Evolutionary conservation across 2,113 vertebrate genomes (phyloP).

Genomic region (Coptodon bakossiorum): DNA sequence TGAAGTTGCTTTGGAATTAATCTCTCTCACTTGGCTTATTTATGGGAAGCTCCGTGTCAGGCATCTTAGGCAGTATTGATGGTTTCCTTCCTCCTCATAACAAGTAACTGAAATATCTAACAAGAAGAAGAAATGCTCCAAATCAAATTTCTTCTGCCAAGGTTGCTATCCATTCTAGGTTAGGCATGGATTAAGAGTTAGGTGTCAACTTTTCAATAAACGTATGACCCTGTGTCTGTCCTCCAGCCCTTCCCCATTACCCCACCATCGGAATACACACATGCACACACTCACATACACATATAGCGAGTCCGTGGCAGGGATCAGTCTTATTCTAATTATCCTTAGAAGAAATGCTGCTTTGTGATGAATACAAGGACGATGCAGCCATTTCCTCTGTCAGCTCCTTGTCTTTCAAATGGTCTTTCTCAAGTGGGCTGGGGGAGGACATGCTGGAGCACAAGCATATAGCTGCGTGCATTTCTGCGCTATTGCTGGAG

Average conservation of each 20-base stretch:
- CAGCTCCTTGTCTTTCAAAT: constrained; percentile 55
- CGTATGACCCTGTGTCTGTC: not conserved
- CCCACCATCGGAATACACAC: not conserved
- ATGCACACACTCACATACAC: not conserved
- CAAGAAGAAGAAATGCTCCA: constrained; percentile 34
- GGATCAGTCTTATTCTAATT: constrained; percentile 69
- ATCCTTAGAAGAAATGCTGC: constrained; percentile 19
- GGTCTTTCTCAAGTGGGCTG: not conserved
- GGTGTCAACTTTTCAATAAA: constrained; percentile 56
- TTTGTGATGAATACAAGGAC: constrained; percentile 70
- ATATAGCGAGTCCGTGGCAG: constrained; percentile 19
- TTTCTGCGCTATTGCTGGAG: not conserved
- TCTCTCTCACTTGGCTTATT: constrained; percentile 62
- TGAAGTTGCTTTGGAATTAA: constrained; percentile 66
- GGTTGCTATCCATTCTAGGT: constrained; percentile 51
- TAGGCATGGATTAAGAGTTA: constrained; percentile 48
- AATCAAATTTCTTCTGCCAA: constrained; percentile 58
- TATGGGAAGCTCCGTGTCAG: constrained; percentile 52
- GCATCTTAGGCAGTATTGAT: constrained; percentile 58
- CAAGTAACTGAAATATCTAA: constrained; percentile 35
- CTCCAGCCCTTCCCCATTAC: not conserved
- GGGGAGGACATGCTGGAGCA: not conserved
- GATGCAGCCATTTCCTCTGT: constrained; percentile 47
- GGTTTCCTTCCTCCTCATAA: constrained; percentile 27
- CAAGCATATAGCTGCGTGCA: not conserved